Evolutionary conservation across 2,113 vertebrate species (phyloP).

Genomic region (Pampusana beccarii): DNA sequence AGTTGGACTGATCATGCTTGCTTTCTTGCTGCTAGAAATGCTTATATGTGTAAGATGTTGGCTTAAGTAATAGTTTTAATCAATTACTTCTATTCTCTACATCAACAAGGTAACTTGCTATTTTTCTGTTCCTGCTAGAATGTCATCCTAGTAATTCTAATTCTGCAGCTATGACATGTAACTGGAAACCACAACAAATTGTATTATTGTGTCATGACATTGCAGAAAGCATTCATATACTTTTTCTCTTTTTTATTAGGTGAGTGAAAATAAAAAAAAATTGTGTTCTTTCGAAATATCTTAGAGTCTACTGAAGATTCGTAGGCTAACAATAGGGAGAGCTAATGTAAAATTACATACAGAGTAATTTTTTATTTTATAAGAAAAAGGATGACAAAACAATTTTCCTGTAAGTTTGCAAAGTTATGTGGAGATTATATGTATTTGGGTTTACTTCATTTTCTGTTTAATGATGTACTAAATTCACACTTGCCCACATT

Average conservation of each 20-base stretch:
- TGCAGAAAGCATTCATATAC: neutral
- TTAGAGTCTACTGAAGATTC: neutral
- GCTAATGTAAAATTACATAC: neutral
- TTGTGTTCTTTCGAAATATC: neutral
- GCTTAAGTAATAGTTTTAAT: neutral
- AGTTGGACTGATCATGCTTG: neutral
- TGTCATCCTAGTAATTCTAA: neutral
- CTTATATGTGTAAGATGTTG: neutral
- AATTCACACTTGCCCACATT: neutral
- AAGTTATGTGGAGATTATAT: neutral
- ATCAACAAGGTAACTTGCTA: neutral
- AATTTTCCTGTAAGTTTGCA: neutral
- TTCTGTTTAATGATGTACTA: neutral
- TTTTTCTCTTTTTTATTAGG: neutral
- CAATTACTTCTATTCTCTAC: neutral
- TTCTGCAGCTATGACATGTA: neutral
- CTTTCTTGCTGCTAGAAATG: neutral
- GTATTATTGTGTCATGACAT: neutral
- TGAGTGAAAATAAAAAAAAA: rapidly evolving
- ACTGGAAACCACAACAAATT: neutral
- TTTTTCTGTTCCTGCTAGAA: neutral
- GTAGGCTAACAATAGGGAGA: neutral
- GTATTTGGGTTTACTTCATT: neutral
- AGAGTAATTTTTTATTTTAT: neutral
- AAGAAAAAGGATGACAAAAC: neutral